These are phyloP conservation scores for Poeciliopsis infans DNA, from an alignment of 2,797 vertebrate genomes.

Conservation along the genomic window DNA sequence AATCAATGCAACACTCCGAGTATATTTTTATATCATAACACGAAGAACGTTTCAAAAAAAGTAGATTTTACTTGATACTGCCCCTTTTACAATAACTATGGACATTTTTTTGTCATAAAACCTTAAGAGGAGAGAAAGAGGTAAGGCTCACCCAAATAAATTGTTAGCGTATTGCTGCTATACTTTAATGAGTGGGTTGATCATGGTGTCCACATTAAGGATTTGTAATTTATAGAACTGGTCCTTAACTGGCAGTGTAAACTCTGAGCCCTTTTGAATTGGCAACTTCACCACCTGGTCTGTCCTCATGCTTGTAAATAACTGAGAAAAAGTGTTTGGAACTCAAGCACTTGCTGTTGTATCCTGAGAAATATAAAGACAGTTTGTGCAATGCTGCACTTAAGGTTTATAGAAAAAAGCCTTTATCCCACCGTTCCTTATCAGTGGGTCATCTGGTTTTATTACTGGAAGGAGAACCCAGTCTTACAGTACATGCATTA, in stretches of 20 bases:
- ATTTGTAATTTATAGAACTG: conserved; percentile 67
- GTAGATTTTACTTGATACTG: too few relatives aligned
- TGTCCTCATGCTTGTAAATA: conserved; percentile 60
- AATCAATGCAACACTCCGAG: too few relatives aligned
- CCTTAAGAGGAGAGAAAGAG: neutral
- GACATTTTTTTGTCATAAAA: neutral
- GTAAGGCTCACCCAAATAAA: neutral
- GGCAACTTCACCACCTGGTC: conserved; percentile 71
- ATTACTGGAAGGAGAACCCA: conserved; percentile 31
- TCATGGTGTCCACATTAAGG: conserved; percentile 36
- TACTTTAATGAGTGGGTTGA: neutral
- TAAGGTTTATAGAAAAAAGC: conserved; percentile 33
- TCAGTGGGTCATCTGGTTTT: conserved; percentile 31
- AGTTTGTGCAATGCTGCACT: conserved; percentile 52
- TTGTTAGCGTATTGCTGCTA: neutral
- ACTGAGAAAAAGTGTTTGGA: conserved; percentile 53
- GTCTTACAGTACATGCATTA: conserved; percentile 15
- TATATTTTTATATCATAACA: too few relatives aligned
- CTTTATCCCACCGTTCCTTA: conserved; percentile 35
- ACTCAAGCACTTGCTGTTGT: conserved; percentile 54
- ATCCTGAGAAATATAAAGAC: conserved; percentile 49
- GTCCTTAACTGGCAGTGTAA: conserved; percentile 73
- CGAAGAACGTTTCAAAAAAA: too few relatives aligned
- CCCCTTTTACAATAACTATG: neutral
- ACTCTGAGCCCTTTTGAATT: conserved; percentile 67